Evolutionary conservation across 2,797 vertebrate species (phyloP).

Genomic region (Cephalopachus bancanus): DNA sequence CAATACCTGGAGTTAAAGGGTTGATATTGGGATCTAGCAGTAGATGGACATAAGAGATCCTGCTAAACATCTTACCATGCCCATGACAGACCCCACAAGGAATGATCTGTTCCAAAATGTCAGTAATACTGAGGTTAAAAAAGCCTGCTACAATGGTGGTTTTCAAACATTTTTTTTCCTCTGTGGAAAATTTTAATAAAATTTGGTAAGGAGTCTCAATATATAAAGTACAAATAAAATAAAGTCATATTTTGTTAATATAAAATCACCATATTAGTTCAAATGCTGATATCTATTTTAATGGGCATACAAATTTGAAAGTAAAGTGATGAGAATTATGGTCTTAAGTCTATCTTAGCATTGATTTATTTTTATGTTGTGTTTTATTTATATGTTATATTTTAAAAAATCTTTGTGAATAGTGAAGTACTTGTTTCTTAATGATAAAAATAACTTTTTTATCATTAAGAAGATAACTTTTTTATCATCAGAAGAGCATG

Average conservation of each 20-base stretch:
- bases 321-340: not conserved
- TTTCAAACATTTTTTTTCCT: slow-evolving; percentile 35
- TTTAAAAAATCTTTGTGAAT: slow-evolving; percentile 49
- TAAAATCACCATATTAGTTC: slow-evolving; percentile 11
- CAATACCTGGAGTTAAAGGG: not conserved
- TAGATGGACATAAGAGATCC: not conserved
- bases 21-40: not conserved
- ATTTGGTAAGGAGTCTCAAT: not conserved
- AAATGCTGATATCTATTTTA: slow-evolving; percentile 22
- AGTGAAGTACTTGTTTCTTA: not conserved
- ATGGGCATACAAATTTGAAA: slow-evolving; percentile 33
- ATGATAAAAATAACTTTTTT: too few relatives aligned
- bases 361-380: not conserved
- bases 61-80: not conserved
- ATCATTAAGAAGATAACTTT: too few relatives aligned
- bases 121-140: not conserved
- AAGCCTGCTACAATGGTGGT: not conserved
- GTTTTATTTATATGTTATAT: not conserved
- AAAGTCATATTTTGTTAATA: not conserved
- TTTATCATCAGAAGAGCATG: not conserved
- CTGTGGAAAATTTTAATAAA: not conserved
- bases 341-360: not conserved
- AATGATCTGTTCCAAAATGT: not conserved
- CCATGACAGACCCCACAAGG: not conserved
- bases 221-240: slow-evolving; percentile 23